Evolutionary conservation across 1,140 invertebrate genomes (phyloP).

Genomic region (Camponotus pennsylvanicus): DNA sequence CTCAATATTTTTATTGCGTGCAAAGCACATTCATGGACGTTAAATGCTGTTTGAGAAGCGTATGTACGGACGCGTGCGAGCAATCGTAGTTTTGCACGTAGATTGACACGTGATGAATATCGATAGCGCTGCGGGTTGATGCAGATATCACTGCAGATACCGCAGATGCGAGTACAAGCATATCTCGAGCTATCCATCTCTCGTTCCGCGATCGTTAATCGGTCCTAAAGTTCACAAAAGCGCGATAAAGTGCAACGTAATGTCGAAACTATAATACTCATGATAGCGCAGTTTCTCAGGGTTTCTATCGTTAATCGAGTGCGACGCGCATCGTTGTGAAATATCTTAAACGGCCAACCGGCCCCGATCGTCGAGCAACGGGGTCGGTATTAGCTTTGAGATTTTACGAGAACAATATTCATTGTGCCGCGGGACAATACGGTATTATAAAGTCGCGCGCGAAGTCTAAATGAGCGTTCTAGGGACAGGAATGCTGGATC

Average conservation of each 20-base stretch:
- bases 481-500: slow-evolving; percentile 3
- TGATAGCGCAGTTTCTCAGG: neutral
- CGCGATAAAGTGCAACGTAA: neutral
- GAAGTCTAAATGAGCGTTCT: slow-evolving; percentile 41
- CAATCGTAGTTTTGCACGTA: slow-evolving; percentile 64
- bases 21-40: slow-evolving; percentile 31
- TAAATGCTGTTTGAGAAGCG: slow-evolving; percentile 66
- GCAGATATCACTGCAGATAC: slow-evolving; percentile 56
- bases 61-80: neutral
- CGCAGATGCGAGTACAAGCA: neutral
- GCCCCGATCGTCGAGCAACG: neutral
- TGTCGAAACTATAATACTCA: neutral
- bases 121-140: slow-evolving; percentile 31
- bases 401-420: slow-evolving; percentile 49
- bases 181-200: slow-evolving; percentile 13
- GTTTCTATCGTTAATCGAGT: slow-evolving; percentile 39
- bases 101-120: slow-evolving; percentile 42
- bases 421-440: slow-evolving; percentile 39
- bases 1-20: slow-evolving; percentile 62
- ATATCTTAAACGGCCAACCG: slow-evolving; percentile 62
- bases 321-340: slow-evolving; percentile 38
- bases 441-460: slow-evolving; percentile 42
- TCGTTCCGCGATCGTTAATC: slow-evolving; percentile 49
- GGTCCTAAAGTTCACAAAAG: slow-evolving; percentile 30
- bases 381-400: slow-evolving; percentile 25